phyloP scores from a whole-genome alignment of 2,113 vertebrate species.

The Sterrhoptilus dennistouni region DNA sequence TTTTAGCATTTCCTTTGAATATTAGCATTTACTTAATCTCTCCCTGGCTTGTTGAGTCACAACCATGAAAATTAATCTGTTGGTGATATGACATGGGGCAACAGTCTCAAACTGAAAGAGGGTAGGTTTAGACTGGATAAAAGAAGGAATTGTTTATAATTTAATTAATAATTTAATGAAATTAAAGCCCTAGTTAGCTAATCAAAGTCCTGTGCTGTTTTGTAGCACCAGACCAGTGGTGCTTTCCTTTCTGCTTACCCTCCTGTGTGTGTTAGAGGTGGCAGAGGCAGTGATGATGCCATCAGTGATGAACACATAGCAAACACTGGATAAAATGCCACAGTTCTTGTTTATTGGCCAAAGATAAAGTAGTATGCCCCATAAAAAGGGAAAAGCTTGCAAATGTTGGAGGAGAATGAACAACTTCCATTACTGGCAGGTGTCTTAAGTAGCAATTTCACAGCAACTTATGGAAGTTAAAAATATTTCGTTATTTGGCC shows the following conservation, averaged over 20 bases:
- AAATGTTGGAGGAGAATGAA: background rate
- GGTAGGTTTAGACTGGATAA: background rate
- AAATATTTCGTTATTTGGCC: background rate
- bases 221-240: background rate
- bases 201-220: background rate
- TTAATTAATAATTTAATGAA: background rate
- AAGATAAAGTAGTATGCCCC: background rate
- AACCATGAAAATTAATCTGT: background rate
- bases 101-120: background rate
- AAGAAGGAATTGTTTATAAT: background rate
- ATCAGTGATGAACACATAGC: background rate
- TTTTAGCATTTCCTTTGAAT: background rate
- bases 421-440: background rate
- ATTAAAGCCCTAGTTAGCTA: background rate
- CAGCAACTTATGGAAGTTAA: background rate
- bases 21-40: background rate
- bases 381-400: background rate
- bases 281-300: background rate
- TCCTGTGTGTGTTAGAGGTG: background rate
- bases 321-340: background rate
- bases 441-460: background rate
- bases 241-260: background rate
- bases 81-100: background rate
- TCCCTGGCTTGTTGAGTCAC: background rate
- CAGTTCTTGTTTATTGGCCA: background rate